phyloP scores from a whole-genome alignment of 2,113 vertebrate genomes.

The Semicossyphus pulcher region DNA sequence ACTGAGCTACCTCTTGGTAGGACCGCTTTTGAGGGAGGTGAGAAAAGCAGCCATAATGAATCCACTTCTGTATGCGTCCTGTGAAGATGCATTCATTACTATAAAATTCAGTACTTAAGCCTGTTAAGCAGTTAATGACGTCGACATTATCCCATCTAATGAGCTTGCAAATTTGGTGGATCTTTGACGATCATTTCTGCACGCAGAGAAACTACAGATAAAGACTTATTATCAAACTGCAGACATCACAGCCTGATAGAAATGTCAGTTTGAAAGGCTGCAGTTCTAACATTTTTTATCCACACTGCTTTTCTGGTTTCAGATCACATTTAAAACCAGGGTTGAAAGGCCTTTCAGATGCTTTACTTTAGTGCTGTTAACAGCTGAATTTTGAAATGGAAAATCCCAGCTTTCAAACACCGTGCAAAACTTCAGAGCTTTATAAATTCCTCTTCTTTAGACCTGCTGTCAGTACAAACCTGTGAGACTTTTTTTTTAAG shows the following conservation, averaged over 20 bases:
- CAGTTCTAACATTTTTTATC: background rate
- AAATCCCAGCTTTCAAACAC: background rate
- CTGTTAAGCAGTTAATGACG: background rate
- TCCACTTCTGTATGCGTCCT: background rate
- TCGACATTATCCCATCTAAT: constrained; percentile 2
- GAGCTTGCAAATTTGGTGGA: background rate
- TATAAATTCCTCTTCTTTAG: background rate
- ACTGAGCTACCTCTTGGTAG: background rate
- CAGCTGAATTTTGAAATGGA: background rate
- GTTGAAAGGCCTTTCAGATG: background rate
- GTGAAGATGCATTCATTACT: background rate
- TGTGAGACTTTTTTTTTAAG: background rate
- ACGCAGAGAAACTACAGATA: background rate
- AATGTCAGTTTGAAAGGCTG: background rate
- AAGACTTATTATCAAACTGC: constrained; percentile 1
- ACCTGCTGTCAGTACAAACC: constrained; percentile 16
- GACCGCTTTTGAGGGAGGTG: background rate
- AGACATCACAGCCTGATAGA: background rate
- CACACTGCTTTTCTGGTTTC: constrained; percentile 1
- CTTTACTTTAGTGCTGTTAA: constrained; percentile 5
- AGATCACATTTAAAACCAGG: background rate
- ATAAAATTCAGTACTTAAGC: background rate
- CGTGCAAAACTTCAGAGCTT: background rate
- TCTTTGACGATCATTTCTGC: background rate
- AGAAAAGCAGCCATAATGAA: background rate